phyloP scores from a whole-genome alignment of 2,888 invertebrate genomes.

The Periphyllus acericola region DNA sequence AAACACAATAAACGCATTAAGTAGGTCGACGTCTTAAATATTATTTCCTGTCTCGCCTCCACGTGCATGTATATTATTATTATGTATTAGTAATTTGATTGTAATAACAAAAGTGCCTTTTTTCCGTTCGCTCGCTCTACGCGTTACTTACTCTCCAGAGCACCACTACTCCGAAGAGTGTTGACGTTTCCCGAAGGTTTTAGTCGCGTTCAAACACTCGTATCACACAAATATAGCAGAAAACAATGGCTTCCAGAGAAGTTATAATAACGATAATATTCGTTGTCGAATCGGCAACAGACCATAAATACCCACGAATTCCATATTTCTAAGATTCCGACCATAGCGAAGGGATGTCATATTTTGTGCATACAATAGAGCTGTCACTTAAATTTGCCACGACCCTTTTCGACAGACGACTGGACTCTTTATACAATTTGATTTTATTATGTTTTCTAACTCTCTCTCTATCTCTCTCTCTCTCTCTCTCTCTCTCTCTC shows the following conservation, averaged over 20 bases:
- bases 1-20: neutral
- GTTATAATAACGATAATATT: neutral
- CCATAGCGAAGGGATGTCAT: neutral
- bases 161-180: neutral
- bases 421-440: neutral
- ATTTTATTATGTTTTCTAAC: neutral
- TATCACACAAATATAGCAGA: neutral
- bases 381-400: neutral
- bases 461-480: neutral
- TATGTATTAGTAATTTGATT: neutral
- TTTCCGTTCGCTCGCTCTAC: neutral
- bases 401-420: neutral
- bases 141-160: neutral
- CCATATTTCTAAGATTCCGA: neutral
- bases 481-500: too few relatives aligned
- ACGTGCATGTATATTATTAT: neutral
- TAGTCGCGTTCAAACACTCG: neutral
- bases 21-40: conserved; percentile 26
- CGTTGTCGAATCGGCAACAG: neutral
- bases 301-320: too few relatives aligned
- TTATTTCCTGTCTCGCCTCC: neutral
- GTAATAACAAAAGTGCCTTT: neutral
- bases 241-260: neutral
- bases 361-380: neutral
- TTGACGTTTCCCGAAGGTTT: neutral